Conservation (phyloP, 2,797 vertebrate species). For the Bradypodion pumilum region DNA sequence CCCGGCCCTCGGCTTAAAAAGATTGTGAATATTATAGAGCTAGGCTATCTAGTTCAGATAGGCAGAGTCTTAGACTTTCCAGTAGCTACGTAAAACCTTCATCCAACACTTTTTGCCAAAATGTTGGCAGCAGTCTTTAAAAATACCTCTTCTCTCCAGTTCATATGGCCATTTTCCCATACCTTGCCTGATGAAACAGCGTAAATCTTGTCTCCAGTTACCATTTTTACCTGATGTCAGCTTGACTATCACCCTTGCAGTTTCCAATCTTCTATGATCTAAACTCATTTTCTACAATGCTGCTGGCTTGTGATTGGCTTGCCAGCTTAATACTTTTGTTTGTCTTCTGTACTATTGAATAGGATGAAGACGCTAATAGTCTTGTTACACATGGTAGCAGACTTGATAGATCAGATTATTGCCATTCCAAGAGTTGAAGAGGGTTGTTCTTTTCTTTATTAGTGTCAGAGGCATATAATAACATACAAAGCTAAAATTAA, state of each 20-base stretch:
- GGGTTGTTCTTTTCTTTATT: too few relatives aligned
- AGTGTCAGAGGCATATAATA: too few relatives aligned
- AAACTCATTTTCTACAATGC: neutral
- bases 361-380: neutral
- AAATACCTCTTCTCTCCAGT: neutral
- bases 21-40: too few relatives aligned
- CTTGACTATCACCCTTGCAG: neutral
- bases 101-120: neutral
- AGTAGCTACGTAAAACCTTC: neutral
- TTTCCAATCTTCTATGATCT: neutral
- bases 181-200: neutral
- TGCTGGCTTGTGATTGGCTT: neutral
- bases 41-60: too few relatives aligned
- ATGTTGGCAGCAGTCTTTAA: neutral
- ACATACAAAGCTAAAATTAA: too few relatives aligned
- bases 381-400: neutral
- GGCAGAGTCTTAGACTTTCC: neutral
- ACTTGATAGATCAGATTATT: neutral
- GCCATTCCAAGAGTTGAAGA: neutral
- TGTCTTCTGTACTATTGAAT: neutral
- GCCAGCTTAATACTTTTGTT: neutral
- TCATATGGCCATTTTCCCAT: neutral
- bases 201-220: neutral
- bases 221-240: neutral
- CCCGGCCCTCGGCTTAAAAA: too few relatives aligned